These are phyloP conservation scores for Sebastes iracundus DNA, from an alignment of 2,797 vertebrate genomes.

Conservation along the genomic window DNA sequence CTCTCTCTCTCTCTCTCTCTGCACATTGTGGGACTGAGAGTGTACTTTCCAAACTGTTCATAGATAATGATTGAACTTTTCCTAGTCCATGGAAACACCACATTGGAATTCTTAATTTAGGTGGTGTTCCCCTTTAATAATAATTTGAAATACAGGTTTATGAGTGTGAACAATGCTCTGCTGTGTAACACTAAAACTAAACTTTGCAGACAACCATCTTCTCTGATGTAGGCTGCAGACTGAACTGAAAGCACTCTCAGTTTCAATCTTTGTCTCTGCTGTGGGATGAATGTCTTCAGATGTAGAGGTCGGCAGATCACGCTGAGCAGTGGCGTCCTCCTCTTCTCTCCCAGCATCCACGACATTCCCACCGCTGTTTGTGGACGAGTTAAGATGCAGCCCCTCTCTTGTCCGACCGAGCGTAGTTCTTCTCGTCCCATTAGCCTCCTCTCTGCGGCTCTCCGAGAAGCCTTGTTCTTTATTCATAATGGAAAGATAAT, in stretches of 20 bases:
- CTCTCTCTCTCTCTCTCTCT: neutral
- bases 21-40: neutral
- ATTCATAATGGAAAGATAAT: slow-evolving; percentile 42
- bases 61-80: too few species aligned
- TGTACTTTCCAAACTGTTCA: neutral
- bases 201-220: neutral
- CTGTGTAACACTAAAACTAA: neutral
- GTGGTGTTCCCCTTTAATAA: too few species aligned
- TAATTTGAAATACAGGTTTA: neutral
- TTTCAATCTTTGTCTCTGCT: neutral
- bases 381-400: neutral
- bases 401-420: neutral
- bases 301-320: neutral
- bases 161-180: neutral
- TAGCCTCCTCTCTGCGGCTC: neutral
- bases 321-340: neutral
- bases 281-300: neutral
- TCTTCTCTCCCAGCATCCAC: neutral
- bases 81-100: too few species aligned
- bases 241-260: neutral
- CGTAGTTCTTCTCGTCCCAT: neutral
- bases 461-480: slow-evolving; percentile 27
- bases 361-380: neutral
- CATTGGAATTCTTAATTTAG: too few species aligned
- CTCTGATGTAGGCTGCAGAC: neutral